A percentile compares a stretch with the other conserved stretches of the same genome.
Conservation (phyloP, 2,113 vertebrate species). For the Cepphus grylle region DNA sequence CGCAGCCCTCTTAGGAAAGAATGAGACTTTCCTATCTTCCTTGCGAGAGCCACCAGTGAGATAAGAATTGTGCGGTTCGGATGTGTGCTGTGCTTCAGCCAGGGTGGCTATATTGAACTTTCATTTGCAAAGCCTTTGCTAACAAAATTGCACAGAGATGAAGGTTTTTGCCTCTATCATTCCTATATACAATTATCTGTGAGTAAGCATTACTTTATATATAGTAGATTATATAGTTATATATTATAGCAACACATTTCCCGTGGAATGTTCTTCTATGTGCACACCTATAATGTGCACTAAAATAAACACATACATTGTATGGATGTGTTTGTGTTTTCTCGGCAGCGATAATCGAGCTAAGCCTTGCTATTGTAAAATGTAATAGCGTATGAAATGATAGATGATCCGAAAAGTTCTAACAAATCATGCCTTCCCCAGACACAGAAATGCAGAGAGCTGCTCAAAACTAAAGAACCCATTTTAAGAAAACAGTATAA, state of each 20-base stretch:
- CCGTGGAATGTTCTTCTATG: background rate
- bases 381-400: background rate
- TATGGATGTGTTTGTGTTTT: background rate
- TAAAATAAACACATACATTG: slow-evolving; percentile 28
- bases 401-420: background rate
- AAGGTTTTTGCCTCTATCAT: background rate
- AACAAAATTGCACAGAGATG: slow-evolving; percentile 52
- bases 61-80: slow-evolving; percentile 38
- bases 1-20: slow-evolving; percentile 56
- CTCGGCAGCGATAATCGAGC: background rate
- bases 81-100: slow-evolving; percentile 20
- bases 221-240: background rate
- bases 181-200: slow-evolving; percentile 25
- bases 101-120: slow-evolving; percentile 48
- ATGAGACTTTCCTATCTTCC: slow-evolving; percentile 66
- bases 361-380: background rate
- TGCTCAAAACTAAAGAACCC: slow-evolving; percentile 9
- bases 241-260: background rate
- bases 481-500: background rate
- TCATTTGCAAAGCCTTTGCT: slow-evolving; percentile 43
- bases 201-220: slow-evolving; percentile 21
- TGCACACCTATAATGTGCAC: slow-evolving; percentile 1
- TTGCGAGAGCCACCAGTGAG: slow-evolving; percentile 51
- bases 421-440: background rate
- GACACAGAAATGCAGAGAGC: background rate